Conservation (phyloP, 2,888 invertebrate genomes). For the Julus scanicus region DNA sequence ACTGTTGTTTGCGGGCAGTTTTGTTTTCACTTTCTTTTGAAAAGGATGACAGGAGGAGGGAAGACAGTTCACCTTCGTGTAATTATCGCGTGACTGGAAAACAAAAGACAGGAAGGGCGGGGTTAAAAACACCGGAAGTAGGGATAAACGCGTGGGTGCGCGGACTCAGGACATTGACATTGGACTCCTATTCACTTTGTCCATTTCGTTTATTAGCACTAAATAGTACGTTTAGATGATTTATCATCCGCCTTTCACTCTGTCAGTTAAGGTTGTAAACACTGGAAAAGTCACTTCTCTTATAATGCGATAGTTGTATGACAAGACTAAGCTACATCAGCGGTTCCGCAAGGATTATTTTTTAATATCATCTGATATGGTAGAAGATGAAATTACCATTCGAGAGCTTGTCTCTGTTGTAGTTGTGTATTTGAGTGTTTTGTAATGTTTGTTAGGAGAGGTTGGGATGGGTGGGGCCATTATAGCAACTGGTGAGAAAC, state of each 20-base stretch:
- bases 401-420: no score
- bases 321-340: no score
- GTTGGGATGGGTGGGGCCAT: no score
- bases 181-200: background rate
- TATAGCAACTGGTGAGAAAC: no score
- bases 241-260: background rate
- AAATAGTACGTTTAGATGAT: background rate
- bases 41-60: background rate
- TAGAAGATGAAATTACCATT: no score
- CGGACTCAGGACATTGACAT: slow-evolving; percentile 3
- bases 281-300: background rate
- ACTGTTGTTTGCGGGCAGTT: background rate
- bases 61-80: background rate
- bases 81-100: background rate
- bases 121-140: background rate
- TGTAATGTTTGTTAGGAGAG: no score
- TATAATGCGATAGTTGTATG: no score
- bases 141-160: background rate
- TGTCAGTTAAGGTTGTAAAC: background rate
- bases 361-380: no score
- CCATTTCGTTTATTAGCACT: no score
- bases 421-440: no score
- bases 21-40: background rate
- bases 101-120: slow-evolving; percentile 11
- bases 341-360: no score